These are phyloP conservation scores for Trematocara nigrifrons DNA, from an alignment of 2,113 vertebrate species.

Conservation along the genomic window DNA sequence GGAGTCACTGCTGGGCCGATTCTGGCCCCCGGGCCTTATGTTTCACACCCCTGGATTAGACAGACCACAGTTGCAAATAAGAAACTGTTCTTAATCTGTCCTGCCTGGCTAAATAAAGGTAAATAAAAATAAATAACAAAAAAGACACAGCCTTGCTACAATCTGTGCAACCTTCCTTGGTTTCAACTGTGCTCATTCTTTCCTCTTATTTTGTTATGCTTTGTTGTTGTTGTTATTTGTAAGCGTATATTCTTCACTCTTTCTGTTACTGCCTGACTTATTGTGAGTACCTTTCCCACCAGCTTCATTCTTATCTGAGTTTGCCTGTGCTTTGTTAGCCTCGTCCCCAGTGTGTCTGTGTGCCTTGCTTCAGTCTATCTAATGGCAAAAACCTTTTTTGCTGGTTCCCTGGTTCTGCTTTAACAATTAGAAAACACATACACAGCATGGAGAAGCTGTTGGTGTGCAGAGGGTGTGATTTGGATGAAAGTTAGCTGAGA, in stretches of 20 bases:
- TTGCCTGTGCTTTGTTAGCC: not conserved
- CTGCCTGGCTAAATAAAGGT: too few relatives aligned
- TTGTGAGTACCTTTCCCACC: not conserved
- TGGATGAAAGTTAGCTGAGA: slow-evolving; percentile 18
- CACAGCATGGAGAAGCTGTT: not conserved
- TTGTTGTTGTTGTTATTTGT: not conserved
- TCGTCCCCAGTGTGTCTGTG: not conserved
- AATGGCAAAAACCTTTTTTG: too few relatives aligned
- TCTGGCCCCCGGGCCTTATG: not conserved
- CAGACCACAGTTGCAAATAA: too few relatives aligned
- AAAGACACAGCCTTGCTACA: not conserved
- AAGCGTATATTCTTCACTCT: not conserved
- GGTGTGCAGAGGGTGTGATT: slow-evolving; percentile 23
- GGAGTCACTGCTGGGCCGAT: not conserved
- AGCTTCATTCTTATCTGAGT: rapidly evolving
- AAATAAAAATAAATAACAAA: too few relatives aligned
- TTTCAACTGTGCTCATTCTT: not conserved
- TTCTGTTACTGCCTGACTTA: not conserved
- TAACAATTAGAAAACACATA: not conserved
- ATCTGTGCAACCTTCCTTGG: not conserved
- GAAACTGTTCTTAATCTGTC: too few relatives aligned
- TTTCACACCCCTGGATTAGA: not conserved
- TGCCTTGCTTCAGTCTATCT: not conserved
- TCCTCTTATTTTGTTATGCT: not conserved
- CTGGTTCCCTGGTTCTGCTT: not conserved